Percentiles rank a stretch among this genome's conserved stretches.
Conservation (phyloP, 2,797 vertebrate species). For the Brachyrhaphis roseni region DNA sequence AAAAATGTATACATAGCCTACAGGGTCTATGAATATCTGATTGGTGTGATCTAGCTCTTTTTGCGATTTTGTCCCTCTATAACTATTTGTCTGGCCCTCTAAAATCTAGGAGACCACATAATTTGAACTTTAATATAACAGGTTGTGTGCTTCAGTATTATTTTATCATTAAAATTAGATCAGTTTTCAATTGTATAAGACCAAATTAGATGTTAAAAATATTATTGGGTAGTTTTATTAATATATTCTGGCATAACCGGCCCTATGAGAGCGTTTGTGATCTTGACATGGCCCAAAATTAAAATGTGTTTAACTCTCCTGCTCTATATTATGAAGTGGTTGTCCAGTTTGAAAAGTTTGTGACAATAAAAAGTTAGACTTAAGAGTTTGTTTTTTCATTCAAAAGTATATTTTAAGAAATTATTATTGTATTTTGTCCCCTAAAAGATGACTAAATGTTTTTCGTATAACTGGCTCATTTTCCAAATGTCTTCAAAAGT, state of each 20-base stretch:
- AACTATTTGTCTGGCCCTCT: too few relatives aligned
- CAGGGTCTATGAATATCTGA: background rate
- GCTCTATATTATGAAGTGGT: background rate
- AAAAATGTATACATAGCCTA: background rate
- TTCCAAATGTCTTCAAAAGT: conserved; percentile 14
- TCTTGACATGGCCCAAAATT: too few relatives aligned
- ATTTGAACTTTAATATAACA: too few relatives aligned
- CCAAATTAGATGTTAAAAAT: too few relatives aligned
- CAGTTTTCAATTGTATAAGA: too few relatives aligned
- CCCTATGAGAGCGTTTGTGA: too few relatives aligned
- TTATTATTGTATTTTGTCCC: background rate
- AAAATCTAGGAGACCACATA: too few relatives aligned
- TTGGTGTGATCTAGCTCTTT: background rate
- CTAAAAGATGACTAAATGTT: background rate
- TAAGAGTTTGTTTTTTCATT: background rate
- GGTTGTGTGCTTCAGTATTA: too few relatives aligned
- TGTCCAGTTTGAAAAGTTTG: background rate
- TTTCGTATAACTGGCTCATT: background rate
- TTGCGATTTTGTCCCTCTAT: background rate
- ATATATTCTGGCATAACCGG: too few relatives aligned
- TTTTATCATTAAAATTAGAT: too few relatives aligned
- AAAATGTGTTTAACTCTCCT: too few relatives aligned
- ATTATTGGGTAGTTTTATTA: too few relatives aligned
- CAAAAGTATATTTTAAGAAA: background rate
- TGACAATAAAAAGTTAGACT: background rate